Base-by-base conservation (phyloP, 2,113 vertebrate species). In the Ciconia maguari region DNA sequence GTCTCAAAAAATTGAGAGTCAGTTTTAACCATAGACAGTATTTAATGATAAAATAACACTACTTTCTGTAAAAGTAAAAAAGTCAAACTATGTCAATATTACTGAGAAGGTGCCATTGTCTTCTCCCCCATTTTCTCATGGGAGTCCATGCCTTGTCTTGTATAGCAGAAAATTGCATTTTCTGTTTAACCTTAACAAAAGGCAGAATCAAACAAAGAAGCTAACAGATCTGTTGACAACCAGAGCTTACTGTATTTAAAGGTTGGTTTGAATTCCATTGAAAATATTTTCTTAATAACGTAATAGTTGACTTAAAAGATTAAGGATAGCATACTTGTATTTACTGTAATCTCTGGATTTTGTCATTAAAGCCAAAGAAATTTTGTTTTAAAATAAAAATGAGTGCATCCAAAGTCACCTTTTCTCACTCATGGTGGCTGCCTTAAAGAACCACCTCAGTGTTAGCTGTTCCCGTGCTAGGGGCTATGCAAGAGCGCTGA, bases 251-350 rank as follows among this genome's bases (percentile, higher is more conserved):
- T 58, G 30, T 54, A 24, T 68, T 81, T 57, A 74, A 85, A 82
- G 60, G 60, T 48, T 77, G 48, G 32, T 57, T 71, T 68, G 71
- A 86, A 89, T 78, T 89, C 76, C 30, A 36, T 20, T 83, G 44
- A 32, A 83, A 89, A 13, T 64, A 44, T 87, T 83, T 94, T 78
- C 81, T 49, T n/a, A 79, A 65, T n/a, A 85, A 38, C 61, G 34
- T 36, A 82, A 89, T 64, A 77, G 85, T 78, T 93, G 71, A 86
- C 30, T 89, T 85, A 89, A 86, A 83, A 91, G 71, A 92, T 86
- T 85, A 78, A 78, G 58, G 66, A 64, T 62, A 72, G 25, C 22
- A 57, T 36, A 38, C 24, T 81, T 78, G 34, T 61, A 42, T 91
- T 71, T 91, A 51, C 18, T 83, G 54, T 87, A 82, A 83, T 77